Conservation (phyloP, 2,888 invertebrate species). For the Idaea straminata region DNA sequence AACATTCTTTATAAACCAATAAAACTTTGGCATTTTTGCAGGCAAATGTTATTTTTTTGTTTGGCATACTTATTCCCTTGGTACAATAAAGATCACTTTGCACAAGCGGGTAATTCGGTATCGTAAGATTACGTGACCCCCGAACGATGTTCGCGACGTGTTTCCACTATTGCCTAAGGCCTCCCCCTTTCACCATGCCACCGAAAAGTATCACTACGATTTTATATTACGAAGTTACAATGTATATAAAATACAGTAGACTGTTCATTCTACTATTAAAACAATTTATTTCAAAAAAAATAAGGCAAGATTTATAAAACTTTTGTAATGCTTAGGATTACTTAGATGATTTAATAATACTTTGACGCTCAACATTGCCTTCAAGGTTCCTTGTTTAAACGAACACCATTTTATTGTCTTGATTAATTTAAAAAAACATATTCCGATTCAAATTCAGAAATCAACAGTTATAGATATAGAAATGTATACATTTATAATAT, state of each 20-base stretch:
- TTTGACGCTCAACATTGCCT: neutral
- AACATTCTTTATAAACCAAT: slow-evolving; percentile 26
- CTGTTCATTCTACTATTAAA: neutral
- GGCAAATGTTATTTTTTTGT: slow-evolving; percentile 46
- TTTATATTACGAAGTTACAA: slow-evolving; percentile 49
- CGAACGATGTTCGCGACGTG: slow-evolving; percentile 66
- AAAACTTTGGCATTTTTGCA: slow-evolving; percentile 51
- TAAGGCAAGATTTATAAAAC: no score
- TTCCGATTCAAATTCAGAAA: no score
- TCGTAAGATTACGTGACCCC: slow-evolving; percentile 69
- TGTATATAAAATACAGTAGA: neutral
- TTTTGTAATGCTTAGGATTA: neutral
- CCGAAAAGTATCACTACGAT: slow-evolving; percentile 67
- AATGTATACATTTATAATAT: no score
- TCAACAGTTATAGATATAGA: no score
- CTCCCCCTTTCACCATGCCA: slow-evolving; percentile 57
- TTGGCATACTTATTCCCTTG: slow-evolving; percentile 57
- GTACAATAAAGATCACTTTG: slow-evolving; percentile 65
- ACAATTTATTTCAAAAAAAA: neutral
- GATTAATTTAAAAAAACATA: no score
- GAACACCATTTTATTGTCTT: no score
- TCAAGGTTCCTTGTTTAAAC: no score
- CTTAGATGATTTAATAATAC: neutral
- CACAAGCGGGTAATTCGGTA: slow-evolving; percentile 64
- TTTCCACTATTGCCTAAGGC: slow-evolving; percentile 64